phyloP scores from a whole-genome alignment of 1,140 invertebrate species.

The Drosophila repleta region DNA sequence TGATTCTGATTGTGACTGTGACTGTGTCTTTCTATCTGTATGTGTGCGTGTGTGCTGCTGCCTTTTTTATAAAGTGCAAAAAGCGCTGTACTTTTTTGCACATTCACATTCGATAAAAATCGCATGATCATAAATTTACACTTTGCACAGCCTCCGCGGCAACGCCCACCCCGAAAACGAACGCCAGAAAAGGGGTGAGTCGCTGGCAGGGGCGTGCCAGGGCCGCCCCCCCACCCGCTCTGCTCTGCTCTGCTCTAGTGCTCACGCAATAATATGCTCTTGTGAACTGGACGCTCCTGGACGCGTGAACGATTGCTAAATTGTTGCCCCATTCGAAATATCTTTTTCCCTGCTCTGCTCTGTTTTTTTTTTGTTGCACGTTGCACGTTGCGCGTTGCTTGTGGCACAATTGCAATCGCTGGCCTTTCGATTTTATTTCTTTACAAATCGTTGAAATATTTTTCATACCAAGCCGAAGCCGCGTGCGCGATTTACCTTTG shows the following conservation, averaged over 20 bases:
- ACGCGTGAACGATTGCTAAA: conserved; percentile 83
- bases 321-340: conserved; percentile 52
- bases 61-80: conserved; percentile 79
- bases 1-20: conserved; percentile 8
- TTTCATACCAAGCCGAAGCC: conserved; percentile 58
- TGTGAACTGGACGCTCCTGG: conserved; percentile 63
- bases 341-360: conserved; percentile 9
- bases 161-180: conserved; percentile 67
- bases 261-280: conserved; percentile 54
- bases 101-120: conserved; percentile 83
- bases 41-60: conserved; percentile 24
- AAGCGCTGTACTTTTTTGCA: conserved; percentile 79
- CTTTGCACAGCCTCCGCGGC: conserved; percentile 83
- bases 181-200: conserved; percentile 43
- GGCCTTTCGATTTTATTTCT: conserved; percentile 60
- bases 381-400: conserved; percentile 31
- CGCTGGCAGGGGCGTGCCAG: conserved; percentile 3
- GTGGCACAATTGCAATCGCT: conserved; percentile 69
- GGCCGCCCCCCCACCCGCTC: neutral
- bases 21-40: conserved; percentile 7
- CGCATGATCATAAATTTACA: conserved; percentile 84
- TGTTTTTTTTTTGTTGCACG: conserved; percentile 16
- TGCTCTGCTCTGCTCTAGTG: conserved; percentile 3
- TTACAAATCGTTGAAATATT: conserved; percentile 78
- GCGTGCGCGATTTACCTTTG: conserved; percentile 68